phyloP scores from a whole-genome alignment of 2,113 vertebrate genomes.

The Eulemur rufifrons region DNA sequence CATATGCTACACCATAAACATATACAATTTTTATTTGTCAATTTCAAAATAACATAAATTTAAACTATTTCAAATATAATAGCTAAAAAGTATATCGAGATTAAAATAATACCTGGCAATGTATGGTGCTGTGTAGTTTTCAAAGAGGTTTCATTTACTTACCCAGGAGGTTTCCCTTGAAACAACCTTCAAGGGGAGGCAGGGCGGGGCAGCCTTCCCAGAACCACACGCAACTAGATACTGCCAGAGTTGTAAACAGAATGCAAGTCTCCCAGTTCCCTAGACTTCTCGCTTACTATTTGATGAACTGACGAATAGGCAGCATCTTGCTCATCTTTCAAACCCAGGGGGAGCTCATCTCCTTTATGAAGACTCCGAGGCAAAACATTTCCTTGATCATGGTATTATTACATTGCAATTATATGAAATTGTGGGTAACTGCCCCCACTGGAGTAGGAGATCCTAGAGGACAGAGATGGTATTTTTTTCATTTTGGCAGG shows the following conservation, averaged over 20 bases:
- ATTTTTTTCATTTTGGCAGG: not conserved
- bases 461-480: not conserved
- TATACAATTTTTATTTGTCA: not conserved
- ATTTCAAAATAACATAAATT: not conserved
- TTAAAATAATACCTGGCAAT: not conserved
- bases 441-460: not conserved
- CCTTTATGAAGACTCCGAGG: not conserved
- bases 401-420: not conserved
- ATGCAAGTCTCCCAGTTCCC: not conserved
- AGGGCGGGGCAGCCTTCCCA: not conserved
- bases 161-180: not conserved
- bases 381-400: not conserved
- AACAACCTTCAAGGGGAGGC: not conserved
- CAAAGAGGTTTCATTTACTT: not conserved
- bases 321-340: not conserved
- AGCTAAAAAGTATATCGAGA: not conserved
- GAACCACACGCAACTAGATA: not conserved
- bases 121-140: not conserved
- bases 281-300: not conserved
- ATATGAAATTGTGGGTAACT: not conserved
- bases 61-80: not conserved
- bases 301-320: not conserved
- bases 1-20: not conserved
- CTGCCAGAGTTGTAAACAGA: not conserved
- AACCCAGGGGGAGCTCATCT: accelerated